A percentile compares a stretch with the other conserved stretches of the same genome.
Evolutionary conservation across 30 jellyfish, hydroid and myxozoan genomes (phyloP).

Genomic region (Hydractinia symbiolongicarpus): DNA sequence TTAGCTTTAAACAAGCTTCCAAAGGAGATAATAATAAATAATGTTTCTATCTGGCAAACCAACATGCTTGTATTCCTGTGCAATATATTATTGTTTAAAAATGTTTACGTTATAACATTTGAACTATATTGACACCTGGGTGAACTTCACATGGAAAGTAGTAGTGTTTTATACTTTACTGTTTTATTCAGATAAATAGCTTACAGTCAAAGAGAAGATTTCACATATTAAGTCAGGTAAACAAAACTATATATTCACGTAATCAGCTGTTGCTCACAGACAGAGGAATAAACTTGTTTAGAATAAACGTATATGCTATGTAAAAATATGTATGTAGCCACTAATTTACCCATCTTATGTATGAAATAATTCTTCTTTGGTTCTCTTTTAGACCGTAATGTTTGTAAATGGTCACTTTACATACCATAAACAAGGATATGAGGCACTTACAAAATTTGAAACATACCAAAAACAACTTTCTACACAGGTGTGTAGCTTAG

Average conservation of each 20-base stretch:
- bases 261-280: not conserved
- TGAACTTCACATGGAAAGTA: not conserved
- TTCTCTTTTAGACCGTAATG: slow-evolving; percentile 43
- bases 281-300: not conserved
- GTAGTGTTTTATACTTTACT: not conserved
- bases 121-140: not conserved
- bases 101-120: not conserved
- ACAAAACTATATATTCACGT: not conserved
- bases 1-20: too few relatives aligned
- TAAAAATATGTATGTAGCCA: too few relatives aligned
- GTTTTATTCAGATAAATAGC: slow-evolving; percentile 22
- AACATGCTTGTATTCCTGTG: too few relatives aligned
- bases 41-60: too few relatives aligned
- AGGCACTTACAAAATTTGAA: slow-evolving; percentile 42
- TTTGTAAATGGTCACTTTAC: slow-evolving; percentile 74
- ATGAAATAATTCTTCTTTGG: not conserved
- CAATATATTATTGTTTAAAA: too few relatives aligned
- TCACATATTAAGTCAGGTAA: slow-evolving; percentile 86
- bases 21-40: too few relatives aligned
- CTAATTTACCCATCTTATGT: too few relatives aligned
- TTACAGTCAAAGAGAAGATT: slow-evolving; percentile 72
- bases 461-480: slow-evolving; percentile 66
- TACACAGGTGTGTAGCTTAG: slow-evolving; percentile 41
- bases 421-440: slow-evolving; percentile 80
- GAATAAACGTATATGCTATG: too few relatives aligned